Percentiles rank a stretch among this genome's conserved stretches.
Evolutionary conservation across 1,140 invertebrate species (phyloP).

Genomic region (Euwallacea similis): DNA sequence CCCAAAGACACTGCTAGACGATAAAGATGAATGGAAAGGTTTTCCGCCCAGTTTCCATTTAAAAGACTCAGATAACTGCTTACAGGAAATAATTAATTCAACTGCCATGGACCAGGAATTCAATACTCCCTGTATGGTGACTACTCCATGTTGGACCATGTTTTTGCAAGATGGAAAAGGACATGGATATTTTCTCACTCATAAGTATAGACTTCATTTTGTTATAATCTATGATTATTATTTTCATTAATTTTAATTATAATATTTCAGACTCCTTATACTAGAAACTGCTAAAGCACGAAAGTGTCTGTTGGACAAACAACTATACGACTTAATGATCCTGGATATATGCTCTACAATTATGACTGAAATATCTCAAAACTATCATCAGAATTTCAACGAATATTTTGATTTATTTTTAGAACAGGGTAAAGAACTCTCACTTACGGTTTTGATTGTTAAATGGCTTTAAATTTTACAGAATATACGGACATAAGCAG

Average conservation of each 20-base stretch:
- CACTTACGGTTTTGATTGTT: neutral
- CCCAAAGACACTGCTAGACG: too few species aligned
- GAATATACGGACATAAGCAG: too few species aligned
- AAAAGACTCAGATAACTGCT: constrained; percentile 28
- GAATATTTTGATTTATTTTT: constrained; percentile 46
- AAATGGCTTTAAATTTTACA: neutral
- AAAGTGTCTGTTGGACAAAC: constrained; percentile 35
- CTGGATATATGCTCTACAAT: constrained; percentile 37
- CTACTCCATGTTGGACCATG: constrained; percentile 19
- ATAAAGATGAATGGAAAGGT: too few species aligned
- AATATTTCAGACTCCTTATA: constrained; percentile 40
- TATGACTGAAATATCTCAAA: constrained; percentile 33
- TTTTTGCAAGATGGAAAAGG: constrained; percentile 19
- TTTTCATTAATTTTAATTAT: neutral
- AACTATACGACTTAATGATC: constrained; percentile 20
- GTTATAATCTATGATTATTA: too few species aligned
- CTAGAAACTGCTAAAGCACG: constrained; percentile 39
- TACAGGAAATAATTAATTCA: constrained; percentile 33
- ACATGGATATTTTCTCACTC: constrained; percentile 36
- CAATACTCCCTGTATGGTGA: constrained; percentile 1
- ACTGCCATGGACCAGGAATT: neutral
- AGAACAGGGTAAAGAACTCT: constrained; percentile 40
- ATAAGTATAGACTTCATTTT: constrained; percentile 24
- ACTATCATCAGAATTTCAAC: constrained; percentile 28
- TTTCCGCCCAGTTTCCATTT: too few species aligned